Evolutionary conservation across 2,797 vertebrate species (phyloP).

Genomic region (Natrix natrix): DNA sequence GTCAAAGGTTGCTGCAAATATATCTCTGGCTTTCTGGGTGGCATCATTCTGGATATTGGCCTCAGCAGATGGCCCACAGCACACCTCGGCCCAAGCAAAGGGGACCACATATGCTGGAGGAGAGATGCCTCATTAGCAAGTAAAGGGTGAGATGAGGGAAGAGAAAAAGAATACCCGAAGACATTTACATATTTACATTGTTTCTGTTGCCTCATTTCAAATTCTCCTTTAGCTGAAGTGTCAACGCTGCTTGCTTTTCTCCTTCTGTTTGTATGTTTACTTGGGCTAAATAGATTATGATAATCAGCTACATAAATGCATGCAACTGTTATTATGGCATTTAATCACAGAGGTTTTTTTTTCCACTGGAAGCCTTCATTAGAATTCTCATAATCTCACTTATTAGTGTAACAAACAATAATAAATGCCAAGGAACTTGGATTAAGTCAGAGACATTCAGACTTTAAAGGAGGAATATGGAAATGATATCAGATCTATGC

Average conservation of each 20-base stretch:
- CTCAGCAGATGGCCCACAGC: constrained; percentile 77
- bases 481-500: constrained; percentile 77
- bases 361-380: constrained; percentile 85
- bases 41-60: constrained; percentile 66
- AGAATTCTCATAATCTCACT: constrained; percentile 91
- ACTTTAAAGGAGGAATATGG: constrained; percentile 81
- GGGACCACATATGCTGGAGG: constrained; percentile 69
- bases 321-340: constrained; percentile 85
- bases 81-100: constrained; percentile 66
- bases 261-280: constrained; percentile 89
- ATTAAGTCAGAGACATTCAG: constrained; percentile 78
- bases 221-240: constrained; percentile 72
- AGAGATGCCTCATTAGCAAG: constrained; percentile 75
- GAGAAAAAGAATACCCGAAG: constrained; percentile 77
- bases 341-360: constrained; percentile 82
- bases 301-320: constrained; percentile 87
- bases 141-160: constrained; percentile 49
- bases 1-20: constrained; percentile 71
- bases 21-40: constrained; percentile 68
- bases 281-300: constrained; percentile 91
- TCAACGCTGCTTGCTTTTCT: constrained; percentile 69
- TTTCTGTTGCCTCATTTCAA: constrained; percentile 71
- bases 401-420: constrained; percentile 86
- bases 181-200: constrained; percentile 83
- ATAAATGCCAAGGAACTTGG: constrained; percentile 83